Evolutionary conservation across 2,797 vertebrate species (phyloP).

Genomic region (Limnodromus scolopaceus): DNA sequence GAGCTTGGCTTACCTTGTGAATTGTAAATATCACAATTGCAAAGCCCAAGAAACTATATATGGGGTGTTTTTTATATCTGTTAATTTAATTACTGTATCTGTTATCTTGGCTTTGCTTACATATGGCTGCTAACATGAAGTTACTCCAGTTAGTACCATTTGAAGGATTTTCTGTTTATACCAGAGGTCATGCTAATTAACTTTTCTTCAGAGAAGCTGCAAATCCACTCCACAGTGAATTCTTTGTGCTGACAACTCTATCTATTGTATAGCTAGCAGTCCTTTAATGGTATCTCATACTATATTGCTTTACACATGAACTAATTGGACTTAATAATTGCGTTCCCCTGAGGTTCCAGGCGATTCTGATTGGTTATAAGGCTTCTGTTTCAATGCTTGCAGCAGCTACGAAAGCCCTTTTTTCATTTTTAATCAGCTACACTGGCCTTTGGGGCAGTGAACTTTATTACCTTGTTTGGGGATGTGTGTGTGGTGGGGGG

Average conservation of each 20-base stretch:
- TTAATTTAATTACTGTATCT: neutral
- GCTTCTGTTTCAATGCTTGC: neutral
- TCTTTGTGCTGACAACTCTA: neutral
- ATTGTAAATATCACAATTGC: neutral
- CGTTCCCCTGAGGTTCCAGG: neutral
- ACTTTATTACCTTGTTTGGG: neutral
- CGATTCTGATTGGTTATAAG: neutral
- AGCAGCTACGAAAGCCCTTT: neutral
- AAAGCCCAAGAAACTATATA: neutral
- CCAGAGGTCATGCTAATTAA: neutral
- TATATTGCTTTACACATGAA: neutral
- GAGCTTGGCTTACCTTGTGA: neutral
- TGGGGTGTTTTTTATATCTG: fast-evolving
- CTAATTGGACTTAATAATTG: neutral
- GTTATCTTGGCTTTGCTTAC: neutral
- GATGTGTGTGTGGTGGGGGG: no score
- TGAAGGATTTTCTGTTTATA: neutral
- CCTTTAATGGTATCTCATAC: neutral
- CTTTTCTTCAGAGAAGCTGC: neutral
- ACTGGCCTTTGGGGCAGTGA: neutral
- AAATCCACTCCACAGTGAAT: neutral
- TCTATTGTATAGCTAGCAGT: neutral
- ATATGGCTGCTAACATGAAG: neutral
- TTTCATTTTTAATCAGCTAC: neutral
- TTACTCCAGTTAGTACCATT: neutral